These are phyloP conservation scores for Drosophila meridiana DNA, from an alignment of 2,888 invertebrate species.

Conservation along the genomic window DNA sequence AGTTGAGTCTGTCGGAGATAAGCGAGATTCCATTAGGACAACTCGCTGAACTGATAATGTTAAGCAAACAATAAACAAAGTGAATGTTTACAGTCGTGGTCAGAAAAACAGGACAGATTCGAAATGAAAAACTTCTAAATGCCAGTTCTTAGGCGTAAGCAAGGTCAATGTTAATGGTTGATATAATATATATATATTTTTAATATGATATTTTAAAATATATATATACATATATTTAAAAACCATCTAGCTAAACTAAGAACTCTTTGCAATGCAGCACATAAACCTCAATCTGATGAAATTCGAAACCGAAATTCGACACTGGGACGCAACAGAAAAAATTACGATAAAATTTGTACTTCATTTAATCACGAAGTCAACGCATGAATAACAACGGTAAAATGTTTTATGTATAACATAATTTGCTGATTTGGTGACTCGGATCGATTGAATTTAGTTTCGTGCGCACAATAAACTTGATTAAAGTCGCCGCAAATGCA, in stretches of 20 bases:
- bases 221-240: background rate
- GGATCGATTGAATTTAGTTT: background rate
- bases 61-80: conserved; percentile 15
- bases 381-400: background rate
- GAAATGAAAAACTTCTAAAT: background rate
- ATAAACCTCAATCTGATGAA: background rate
- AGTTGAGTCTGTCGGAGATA: conserved; percentile 15
- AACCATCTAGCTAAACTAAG: background rate
- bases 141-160: background rate
- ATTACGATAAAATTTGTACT: background rate
- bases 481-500: background rate
- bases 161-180: background rate
- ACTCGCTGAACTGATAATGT: conserved; percentile 4
- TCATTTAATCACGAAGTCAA: background rate
- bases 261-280: background rate
- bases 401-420: background rate
- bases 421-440: background rate
- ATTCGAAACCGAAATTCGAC: background rate
- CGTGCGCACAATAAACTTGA: background rate
- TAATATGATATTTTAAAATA: background rate
- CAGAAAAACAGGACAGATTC: background rate
- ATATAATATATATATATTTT: background rate
- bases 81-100: background rate
- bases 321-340: no score
- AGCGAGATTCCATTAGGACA: background rate